Conservation (phyloP, 2,888 invertebrate genomes). For the Ornithoptera alexandrae region DNA sequence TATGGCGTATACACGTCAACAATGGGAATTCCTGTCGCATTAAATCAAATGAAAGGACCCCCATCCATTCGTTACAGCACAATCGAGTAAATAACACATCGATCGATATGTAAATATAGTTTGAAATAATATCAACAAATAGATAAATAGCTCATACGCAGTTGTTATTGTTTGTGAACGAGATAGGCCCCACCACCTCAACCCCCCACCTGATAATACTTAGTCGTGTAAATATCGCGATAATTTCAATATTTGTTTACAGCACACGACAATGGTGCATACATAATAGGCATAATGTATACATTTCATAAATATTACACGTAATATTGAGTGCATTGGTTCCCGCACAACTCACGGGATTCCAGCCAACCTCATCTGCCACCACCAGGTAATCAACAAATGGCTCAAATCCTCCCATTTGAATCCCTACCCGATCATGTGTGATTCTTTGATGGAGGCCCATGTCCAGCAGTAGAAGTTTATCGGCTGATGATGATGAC, state of each 20-base stretch:
- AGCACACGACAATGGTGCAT: conserved; percentile 16
- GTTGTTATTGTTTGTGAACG: conserved; percentile 34
- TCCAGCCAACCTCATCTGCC: too few relatives aligned
- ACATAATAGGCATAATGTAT: neutral
- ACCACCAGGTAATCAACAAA: too few relatives aligned
- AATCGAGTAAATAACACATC: conserved; percentile 11
- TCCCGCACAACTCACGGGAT: too few relatives aligned
- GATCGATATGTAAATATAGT: conserved; percentile 33
- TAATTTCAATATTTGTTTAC: conserved; percentile 33
- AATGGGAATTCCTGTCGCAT: conserved; percentile 13
- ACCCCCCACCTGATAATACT: neutral
- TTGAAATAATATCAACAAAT: conserved; percentile 41
- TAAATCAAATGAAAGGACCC: conserved; percentile 21
- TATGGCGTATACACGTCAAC: neutral
- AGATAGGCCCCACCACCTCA: too few relatives aligned
- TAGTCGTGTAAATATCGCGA: conserved; percentile 31
- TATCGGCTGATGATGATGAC: too few relatives aligned
- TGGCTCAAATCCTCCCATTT: too few relatives aligned
- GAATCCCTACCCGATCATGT: too few relatives aligned
- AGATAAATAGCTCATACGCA: conserved; percentile 23
- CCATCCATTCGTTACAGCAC: conserved; percentile 1
- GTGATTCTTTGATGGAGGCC: too few relatives aligned
- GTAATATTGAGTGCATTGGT: too few relatives aligned
- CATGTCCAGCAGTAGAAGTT: too few relatives aligned
- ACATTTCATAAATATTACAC: too few relatives aligned